phyloP scores from a whole-genome alignment of 2,797 vertebrate species.

The Tiaroga cobitis region DNA sequence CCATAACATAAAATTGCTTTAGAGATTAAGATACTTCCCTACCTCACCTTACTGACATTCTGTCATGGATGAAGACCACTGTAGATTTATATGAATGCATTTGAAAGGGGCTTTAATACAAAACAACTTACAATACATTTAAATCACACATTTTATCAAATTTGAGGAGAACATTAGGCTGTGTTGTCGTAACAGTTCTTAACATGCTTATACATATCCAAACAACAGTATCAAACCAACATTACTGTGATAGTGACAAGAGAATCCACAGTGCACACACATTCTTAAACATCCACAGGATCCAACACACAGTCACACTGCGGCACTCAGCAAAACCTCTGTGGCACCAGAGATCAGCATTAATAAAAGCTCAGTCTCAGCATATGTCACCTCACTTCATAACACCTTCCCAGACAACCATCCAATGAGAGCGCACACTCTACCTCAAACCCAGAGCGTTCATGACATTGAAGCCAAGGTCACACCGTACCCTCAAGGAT shows the following conservation, averaged over 20 bases:
- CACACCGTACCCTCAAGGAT: conserved; percentile 21
- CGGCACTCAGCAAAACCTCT: conserved; percentile 71
- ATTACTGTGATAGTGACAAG: conserved; percentile 4
- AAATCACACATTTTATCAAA: neutral
- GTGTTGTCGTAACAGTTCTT: neutral
- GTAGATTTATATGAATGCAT: neutral
- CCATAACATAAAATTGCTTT: neutral
- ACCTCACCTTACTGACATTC: neutral
- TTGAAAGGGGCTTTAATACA: neutral
- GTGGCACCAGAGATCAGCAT: conserved; percentile 74
- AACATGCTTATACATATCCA: neutral
- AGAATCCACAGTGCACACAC: conserved; percentile 2
- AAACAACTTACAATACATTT: neutral
- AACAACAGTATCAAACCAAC: conserved; percentile 15
- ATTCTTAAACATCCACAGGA: conserved; percentile 19
- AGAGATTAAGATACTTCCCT: neutral
- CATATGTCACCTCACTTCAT: conserved; percentile 77
- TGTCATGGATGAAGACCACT: neutral
- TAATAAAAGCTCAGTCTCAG: conserved; percentile 69
- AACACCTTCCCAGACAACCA: conserved; percentile 74
- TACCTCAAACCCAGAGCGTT: conserved; percentile 48
- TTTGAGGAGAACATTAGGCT: neutral
- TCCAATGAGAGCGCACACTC: conserved; percentile 68
- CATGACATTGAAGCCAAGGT: conserved; percentile 37
- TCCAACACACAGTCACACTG: conserved; percentile 33